Conservation (phyloP, 2,888 invertebrate genomes). For the Cylloceria caligata region DNA sequence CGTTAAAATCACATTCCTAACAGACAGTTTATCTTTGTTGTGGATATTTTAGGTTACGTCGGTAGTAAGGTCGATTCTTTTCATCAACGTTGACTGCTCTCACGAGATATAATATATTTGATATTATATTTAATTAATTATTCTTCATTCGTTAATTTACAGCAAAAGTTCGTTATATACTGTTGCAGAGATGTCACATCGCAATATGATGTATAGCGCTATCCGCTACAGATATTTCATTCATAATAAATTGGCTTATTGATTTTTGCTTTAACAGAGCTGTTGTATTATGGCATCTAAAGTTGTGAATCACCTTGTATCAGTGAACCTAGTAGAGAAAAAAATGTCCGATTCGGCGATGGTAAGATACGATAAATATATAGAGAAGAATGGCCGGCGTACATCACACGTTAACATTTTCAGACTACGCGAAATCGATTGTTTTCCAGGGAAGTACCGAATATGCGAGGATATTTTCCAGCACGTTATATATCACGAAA, state of each 20-base stretch:
- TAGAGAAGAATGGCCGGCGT: neutral
- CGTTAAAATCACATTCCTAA: too few relatives aligned
- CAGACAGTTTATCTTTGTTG: too few relatives aligned
- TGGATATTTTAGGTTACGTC: too few relatives aligned
- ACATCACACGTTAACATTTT: neutral
- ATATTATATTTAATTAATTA: neutral
- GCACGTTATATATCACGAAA: neutral
- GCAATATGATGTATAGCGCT: neutral
- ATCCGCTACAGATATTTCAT: constrained; percentile 8
- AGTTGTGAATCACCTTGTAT: neutral
- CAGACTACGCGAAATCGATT: neutral
- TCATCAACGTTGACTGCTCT: too few relatives aligned
- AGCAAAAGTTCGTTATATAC: neutral
- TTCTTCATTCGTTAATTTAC: neutral
- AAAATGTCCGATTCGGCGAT: neutral
- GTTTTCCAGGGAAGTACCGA: neutral
- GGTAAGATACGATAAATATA: neutral
- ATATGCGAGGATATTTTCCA: neutral
- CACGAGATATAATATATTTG: too few relatives aligned
- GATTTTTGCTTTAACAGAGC: neutral
- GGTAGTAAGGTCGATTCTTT: too few relatives aligned
- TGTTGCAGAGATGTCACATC: neutral
- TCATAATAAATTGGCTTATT: constrained; percentile 45
- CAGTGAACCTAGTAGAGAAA: neutral
- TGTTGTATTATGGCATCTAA: neutral